Conservation (phyloP, 2,797 vertebrate genomes). For the Hyperoplus immaculatus region DNA sequence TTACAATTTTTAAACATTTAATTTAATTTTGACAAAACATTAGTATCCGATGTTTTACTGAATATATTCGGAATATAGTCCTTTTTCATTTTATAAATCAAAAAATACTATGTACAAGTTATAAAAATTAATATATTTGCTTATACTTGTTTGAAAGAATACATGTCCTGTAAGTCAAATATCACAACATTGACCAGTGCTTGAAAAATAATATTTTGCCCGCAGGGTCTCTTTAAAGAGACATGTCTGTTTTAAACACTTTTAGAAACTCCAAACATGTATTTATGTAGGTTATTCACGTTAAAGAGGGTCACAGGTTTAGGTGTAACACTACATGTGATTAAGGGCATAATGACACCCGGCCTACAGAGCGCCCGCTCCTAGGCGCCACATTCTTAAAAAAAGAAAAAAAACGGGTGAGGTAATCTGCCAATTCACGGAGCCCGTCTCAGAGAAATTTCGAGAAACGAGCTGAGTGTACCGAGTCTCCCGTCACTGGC, state of each 20-base stretch:
- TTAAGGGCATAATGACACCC: not conserved
- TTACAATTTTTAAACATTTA: too few relatives aligned
- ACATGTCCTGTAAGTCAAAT: too few relatives aligned
- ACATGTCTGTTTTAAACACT: not conserved
- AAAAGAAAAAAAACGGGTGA: not conserved
- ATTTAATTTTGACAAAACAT: too few relatives aligned
- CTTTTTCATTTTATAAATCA: too few relatives aligned
- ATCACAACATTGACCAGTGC: too few relatives aligned
- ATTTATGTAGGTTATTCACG: not conserved
- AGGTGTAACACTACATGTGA: accelerated
- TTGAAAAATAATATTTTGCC: too few relatives aligned
- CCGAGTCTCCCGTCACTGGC: accelerated
- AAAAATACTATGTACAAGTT: too few relatives aligned
- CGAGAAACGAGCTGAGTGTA: not conserved
- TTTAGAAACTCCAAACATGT: not conserved
- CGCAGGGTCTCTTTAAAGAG: too few relatives aligned
- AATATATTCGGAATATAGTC: too few relatives aligned
- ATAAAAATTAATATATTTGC: too few relatives aligned
- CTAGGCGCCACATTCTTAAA: constrained; percentile 35
- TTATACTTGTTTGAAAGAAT: too few relatives aligned
- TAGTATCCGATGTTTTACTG: too few relatives aligned
- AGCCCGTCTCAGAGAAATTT: not conserved
- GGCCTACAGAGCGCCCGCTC: constrained; percentile 14
- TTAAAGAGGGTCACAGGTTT: not conserved
- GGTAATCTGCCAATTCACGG: not conserved